These are phyloP conservation scores for Thymelicus sylvestris DNA, from an alignment of 2,888 invertebrate species.

Conservation along the genomic window DNA sequence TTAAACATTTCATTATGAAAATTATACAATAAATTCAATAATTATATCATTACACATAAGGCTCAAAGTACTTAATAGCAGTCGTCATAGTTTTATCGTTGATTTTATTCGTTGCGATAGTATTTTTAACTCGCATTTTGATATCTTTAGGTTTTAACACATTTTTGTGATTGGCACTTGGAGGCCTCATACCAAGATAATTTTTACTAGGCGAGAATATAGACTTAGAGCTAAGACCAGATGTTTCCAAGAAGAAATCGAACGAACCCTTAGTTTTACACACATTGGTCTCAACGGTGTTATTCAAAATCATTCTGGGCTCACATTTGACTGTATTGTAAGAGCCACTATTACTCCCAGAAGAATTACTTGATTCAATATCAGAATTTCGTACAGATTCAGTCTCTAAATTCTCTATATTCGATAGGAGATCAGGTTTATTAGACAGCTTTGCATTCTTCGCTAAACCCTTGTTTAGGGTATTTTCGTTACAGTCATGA, in stretches of 20 bases:
- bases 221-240: slow-evolving; percentile 92
- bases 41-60: slow-evolving; percentile 67
- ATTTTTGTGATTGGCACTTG: slow-evolving; percentile 89
- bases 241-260: slow-evolving; percentile 91
- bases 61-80: slow-evolving; percentile 84
- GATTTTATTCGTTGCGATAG: slow-evolving; percentile 85
- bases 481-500: slow-evolving; percentile 63
- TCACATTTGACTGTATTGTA: slow-evolving; percentile 79
- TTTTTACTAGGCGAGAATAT: slow-evolving; percentile 84
- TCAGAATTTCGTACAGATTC: slow-evolving; percentile 88
- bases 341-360: slow-evolving; percentile 80
- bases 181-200: slow-evolving; percentile 78
- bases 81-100: slow-evolving; percentile 83
- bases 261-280: slow-evolving; percentile 83
- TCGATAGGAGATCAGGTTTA: slow-evolving; percentile 82
- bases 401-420: slow-evolving; percentile 84
- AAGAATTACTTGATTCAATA: slow-evolving; percentile 86
- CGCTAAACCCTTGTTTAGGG: slow-evolving; percentile 57
- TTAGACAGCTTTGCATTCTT: slow-evolving; percentile 81
- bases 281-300: slow-evolving; percentile 56
- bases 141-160: slow-evolving; percentile 91
- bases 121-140: slow-evolving; percentile 89
- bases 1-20: slow-evolving; percentile 60
- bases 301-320: slow-evolving; percentile 69
- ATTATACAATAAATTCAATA: slow-evolving; percentile 44